A percentile compares a stretch with the other conserved stretches of the same genome.
Evolutionary conservation across 2,113 vertebrate species (phyloP).

Genomic region (Psittacus erithacus): DNA sequence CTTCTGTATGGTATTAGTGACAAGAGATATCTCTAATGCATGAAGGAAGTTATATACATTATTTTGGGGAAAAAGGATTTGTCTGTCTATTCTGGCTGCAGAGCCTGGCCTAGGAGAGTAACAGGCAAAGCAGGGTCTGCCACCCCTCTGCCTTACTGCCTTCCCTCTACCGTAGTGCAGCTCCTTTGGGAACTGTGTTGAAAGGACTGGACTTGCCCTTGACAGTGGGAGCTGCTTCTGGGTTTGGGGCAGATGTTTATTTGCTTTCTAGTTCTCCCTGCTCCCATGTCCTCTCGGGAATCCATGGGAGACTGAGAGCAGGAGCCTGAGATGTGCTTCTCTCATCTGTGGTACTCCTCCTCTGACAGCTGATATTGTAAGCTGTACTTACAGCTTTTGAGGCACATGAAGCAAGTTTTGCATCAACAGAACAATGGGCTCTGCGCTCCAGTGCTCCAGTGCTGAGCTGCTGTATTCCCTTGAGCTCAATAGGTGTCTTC

Average conservation of each 20-base stretch:
- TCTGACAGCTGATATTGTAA: neutral
- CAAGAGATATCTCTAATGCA: neutral
- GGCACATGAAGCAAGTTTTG: neutral
- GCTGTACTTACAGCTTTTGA: neutral
- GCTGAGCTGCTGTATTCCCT: neutral
- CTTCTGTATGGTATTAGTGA: neutral
- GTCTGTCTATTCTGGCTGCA: neutral
- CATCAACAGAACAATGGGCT: neutral
- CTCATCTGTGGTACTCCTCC: neutral
- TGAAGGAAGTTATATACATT: neutral
- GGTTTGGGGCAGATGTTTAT: neutral
- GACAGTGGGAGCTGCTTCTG: neutral
- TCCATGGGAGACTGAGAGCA: neutral
- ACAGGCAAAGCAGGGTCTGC: neutral
- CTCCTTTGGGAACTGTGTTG: fast-evolving
- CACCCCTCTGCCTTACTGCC: fast-evolving
- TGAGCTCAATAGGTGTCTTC: slow-evolving; percentile 3
- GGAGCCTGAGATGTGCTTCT: neutral
- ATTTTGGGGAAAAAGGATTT: neutral
- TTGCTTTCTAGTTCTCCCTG: neutral
- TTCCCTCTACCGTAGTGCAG: neutral
- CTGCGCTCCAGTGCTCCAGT: neutral
- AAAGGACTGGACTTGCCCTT: neutral
- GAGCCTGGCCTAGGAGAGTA: neutral
- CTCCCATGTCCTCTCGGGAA: neutral